A percentile compares a stretch with the other conserved stretches of the same genome.
These are phyloP conservation scores for Diorhabda sublineata DNA, from an alignment of 1,140 invertebrate species.

Conservation along the genomic window DNA sequence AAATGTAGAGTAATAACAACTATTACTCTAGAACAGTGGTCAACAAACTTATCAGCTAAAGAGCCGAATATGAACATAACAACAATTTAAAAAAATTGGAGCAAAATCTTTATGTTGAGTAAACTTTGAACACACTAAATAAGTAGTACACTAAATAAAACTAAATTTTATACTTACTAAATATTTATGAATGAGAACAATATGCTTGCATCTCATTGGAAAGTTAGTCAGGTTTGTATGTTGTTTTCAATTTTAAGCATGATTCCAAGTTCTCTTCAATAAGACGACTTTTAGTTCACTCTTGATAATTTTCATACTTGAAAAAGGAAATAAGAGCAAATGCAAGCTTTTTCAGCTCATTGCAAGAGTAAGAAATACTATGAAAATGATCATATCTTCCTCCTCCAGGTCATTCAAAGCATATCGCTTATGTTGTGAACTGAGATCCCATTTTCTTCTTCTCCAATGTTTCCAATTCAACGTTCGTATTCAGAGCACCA, in stretches of 20 bases:
- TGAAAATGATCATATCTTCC: no score
- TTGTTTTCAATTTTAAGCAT: neutral
- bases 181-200: neutral
- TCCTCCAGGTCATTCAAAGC: neutral
- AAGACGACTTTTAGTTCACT: neutral
- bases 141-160: neutral
- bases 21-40: neutral
- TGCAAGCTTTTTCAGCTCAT: no score
- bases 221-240: neutral
- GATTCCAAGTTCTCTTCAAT: neutral
- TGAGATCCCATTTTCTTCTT: neutral
- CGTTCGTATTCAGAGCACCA: neutral
- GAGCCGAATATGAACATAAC: neutral
- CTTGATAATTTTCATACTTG: neutral
- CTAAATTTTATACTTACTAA: neutral
- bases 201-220: neutral
- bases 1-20: no score
- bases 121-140: neutral
- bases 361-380: no score
- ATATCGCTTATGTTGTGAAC: neutral
- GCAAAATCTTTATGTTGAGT: neutral
- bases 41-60: neutral
- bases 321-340: no score
- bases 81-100: neutral
- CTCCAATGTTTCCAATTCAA: neutral